These are phyloP conservation scores for Anoncus sp. DNA, from an alignment of 2,888 invertebrate genomes.

Conservation along the genomic window DNA sequence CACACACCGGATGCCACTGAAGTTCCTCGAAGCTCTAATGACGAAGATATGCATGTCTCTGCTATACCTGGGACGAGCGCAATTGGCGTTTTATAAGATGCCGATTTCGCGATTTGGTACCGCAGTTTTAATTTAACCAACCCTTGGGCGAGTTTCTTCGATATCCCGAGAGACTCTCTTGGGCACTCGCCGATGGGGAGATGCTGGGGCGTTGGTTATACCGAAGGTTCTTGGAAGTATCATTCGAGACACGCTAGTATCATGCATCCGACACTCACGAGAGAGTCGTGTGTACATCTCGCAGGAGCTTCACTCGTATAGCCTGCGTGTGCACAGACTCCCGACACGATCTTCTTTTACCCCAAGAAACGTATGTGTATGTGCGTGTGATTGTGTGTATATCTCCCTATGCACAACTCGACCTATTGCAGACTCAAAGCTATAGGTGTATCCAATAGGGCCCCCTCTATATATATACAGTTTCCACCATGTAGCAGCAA, in stretches of 20 bases:
- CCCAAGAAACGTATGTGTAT: background rate
- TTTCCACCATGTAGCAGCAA: background rate
- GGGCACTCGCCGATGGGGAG: constrained; percentile 7
- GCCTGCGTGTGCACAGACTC: constrained; percentile 49
- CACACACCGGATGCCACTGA: constrained; percentile 69
- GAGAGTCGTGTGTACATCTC: constrained; percentile 29
- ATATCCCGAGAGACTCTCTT: constrained; percentile 22
- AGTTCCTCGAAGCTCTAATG: constrained; percentile 70
- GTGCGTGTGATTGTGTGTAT: constrained; percentile 4
- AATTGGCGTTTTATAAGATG: constrained; percentile 48
- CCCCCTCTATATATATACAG: constrained; percentile 2
- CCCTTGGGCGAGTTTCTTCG: constrained; percentile 21
- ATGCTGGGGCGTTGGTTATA: constrained; percentile 24
- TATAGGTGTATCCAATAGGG: constrained; percentile 13
- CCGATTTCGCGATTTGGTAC: constrained; percentile 45
- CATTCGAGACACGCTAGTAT: constrained; percentile 60
- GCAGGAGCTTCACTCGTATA: constrained; percentile 22
- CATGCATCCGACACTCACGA: constrained; percentile 47
- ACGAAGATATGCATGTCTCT: constrained; percentile 63
- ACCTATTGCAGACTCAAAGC: constrained; percentile 25
- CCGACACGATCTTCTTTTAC: constrained; percentile 42
- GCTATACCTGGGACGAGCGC: constrained; percentile 10
- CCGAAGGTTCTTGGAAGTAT: constrained; percentile 40
- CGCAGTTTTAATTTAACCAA: constrained; percentile 36
- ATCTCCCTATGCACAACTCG: constrained; percentile 19